Evolutionary conservation across 2,113 vertebrate species (phyloP).

Genomic region (Bambusicola thoracicus): DNA sequence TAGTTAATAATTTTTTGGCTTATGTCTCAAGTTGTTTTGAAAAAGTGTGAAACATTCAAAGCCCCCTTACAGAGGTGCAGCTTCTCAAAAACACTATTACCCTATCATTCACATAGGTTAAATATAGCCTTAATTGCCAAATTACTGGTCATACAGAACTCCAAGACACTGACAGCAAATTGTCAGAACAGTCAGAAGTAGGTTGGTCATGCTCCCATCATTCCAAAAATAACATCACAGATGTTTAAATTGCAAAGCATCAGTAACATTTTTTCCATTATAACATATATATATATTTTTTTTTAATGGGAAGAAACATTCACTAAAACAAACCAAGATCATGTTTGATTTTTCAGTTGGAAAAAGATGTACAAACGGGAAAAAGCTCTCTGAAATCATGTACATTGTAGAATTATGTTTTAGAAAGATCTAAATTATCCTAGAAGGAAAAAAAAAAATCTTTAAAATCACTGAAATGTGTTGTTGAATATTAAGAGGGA

Average conservation of each 20-base stretch:
- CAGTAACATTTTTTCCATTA: neutral
- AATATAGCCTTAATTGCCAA: neutral
- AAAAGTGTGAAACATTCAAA: neutral
- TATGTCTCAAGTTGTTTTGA: neutral
- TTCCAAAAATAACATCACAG: neutral
- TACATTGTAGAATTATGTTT: neutral
- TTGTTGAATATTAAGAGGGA: neutral
- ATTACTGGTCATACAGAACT: neutral
- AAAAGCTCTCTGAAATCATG: neutral
- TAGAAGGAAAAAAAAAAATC: neutral
- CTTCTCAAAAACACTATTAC: neutral
- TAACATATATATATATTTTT: too few species aligned
- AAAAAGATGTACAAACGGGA: neutral
- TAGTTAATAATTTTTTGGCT: neutral
- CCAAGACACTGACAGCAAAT: neutral
- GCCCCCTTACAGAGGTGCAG: neutral
- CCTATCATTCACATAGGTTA: neutral
- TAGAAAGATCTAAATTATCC: neutral
- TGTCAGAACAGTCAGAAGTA: neutral
- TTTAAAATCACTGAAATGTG: neutral
- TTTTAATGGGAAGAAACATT: neutral
- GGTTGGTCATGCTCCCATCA: neutral
- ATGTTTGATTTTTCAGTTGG: neutral
- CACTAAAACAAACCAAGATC: neutral
- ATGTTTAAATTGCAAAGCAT: neutral